Evolutionary conservation across 2,113 vertebrate species (phyloP), one percentile per base, ranked within the genome.

Genomic region (Sturnira hondurensis): DNA sequence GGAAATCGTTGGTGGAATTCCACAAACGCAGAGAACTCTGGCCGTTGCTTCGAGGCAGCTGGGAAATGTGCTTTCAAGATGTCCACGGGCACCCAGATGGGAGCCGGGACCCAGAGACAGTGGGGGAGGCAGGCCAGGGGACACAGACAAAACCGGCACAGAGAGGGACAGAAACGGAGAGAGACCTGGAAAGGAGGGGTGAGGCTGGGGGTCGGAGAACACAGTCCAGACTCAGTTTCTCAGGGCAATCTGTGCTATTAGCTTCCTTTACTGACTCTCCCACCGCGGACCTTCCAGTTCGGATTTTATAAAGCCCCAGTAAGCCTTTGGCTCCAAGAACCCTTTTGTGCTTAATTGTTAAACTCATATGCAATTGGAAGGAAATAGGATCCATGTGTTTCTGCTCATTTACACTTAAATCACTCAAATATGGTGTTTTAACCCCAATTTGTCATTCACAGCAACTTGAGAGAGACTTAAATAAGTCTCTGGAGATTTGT

Each of bases 51-150:
- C 81, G 17, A 71, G 74, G 70, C 95, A 96, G 93, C 95, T 97
- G 91, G 78, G 36, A 95, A 93, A 96, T 97, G 91, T 97, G 96
- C 71, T 95, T 83, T 84, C 96, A 95, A 96, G 94, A 93, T 97
- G 96, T 61, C 82, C 7, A 0, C 5, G 28, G 63, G 86, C 31
- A 68, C 38, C 56, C 96, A 93, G 95, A 93, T 95, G 96, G 73
- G 41, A 76, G 94, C 45, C 73, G 36, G 78, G 52, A 50, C 41
- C 19, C n/a, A 28, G 85, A n/a, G 36, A 78, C 6, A 47, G 41
- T 22, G 28, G 52, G 65, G 81, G 45, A 77, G 26, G 41, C 41
- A 63, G 65, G 81, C 3, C 43, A 31, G 71, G 38, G 85, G 22
- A 50, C 61, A 73, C 31, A 58, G 86, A n/a, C 17, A 24, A 24